phyloP scores from a whole-genome alignment of 2,113 vertebrate species.

The Corydoras sp. region DNA sequence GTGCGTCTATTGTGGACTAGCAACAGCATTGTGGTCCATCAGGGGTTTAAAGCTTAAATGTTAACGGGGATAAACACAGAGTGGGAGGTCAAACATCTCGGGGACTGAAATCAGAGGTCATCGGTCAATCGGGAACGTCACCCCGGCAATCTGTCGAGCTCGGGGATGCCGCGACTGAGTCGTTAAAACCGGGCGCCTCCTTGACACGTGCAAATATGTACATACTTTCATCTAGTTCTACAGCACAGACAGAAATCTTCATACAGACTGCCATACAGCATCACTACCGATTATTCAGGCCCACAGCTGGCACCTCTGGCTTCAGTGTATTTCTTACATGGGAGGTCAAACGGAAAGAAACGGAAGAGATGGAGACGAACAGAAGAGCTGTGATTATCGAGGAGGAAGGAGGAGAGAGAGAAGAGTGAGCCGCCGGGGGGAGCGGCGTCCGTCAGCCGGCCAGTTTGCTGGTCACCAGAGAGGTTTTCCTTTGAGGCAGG shows the following conservation, averaged over 20 bases:
- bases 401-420: conserved; percentile 55
- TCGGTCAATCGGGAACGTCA: conserved; percentile 65
- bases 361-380: conserved; percentile 13
- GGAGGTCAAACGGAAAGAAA: conserved; percentile 50
- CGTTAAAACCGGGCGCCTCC: conserved; percentile 68
- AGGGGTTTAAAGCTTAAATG: conserved; percentile 56
- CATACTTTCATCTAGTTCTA: conserved; percentile 54
- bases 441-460: conserved; percentile 79
- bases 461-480: conserved; percentile 95
- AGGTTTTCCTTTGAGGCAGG: conserved; percentile 97
- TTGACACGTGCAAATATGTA: conserved; percentile 73
- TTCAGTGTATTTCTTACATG: conserved; percentile 47
- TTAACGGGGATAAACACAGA: conserved; percentile 52
- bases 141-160: conserved; percentile 38
- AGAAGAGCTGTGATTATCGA: conserved; percentile 39
- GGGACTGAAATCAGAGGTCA: conserved; percentile 57
- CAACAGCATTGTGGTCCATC: conserved; percentile 62
- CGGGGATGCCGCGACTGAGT: conserved; percentile 71
- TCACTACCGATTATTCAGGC: conserved; percentile 15
- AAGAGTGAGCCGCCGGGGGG: conserved; percentile 10
- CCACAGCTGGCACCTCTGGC: conserved; percentile 16
- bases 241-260: conserved; percentile 41
- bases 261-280: conserved; percentile 36
- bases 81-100: conserved; percentile 50
- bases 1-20: conserved; percentile 22